Evolutionary conservation across 2,888 invertebrate genomes (phyloP).

Genomic region (Thymelicus sylvestris): DNA sequence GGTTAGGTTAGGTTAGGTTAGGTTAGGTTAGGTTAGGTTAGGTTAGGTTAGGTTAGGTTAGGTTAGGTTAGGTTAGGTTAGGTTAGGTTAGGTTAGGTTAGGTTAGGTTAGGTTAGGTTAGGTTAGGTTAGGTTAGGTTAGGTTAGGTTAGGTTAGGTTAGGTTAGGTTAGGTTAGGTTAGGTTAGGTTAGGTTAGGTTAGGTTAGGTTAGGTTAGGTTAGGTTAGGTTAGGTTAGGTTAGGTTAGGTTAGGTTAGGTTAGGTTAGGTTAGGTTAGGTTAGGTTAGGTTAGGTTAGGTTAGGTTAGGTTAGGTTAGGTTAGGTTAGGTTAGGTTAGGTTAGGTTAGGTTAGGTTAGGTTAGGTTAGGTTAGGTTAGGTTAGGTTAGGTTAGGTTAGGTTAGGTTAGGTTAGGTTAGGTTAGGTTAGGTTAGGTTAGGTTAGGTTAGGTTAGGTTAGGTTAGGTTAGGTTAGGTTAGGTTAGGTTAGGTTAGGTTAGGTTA

Average conservation of each 20-base stretch:
- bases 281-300: constrained; percentile 14
- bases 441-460: no score
- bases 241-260: constrained; percentile 15
- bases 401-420: constrained; percentile 15
- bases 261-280: constrained; percentile 16
- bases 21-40: no score
- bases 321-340: constrained; percentile 16
- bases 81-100: not conserved
- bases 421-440: no score
- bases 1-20: no score
- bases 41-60: no score
- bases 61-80: no score
- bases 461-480: no score
- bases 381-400: constrained; percentile 17
- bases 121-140: constrained; percentile 15
- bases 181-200: constrained; percentile 12
- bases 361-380: constrained; percentile 17
- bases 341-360: constrained; percentile 17
- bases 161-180: constrained; percentile 20
- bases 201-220: constrained; percentile 17
- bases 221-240: constrained; percentile 18
- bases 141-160: constrained; percentile 20
- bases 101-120: constrained; percentile 18
- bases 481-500: no score
- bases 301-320: constrained; percentile 16